Evolutionary conservation across 2,113 vertebrate species (phyloP), one percentile per base, ranked within the genome.

Genomic region (Indicator maculatus): DNA sequence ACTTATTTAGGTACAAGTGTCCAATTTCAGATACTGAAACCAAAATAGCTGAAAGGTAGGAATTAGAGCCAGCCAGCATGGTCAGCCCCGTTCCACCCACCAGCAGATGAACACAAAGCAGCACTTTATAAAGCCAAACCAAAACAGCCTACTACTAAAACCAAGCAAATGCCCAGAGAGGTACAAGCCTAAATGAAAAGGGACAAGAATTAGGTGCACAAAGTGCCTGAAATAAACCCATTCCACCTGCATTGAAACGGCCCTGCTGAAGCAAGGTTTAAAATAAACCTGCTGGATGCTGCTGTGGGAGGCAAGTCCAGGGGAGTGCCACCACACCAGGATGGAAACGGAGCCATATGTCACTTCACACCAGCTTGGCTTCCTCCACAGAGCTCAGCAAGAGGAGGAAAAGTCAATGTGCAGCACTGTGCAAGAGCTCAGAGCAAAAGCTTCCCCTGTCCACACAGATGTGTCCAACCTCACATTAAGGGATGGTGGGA

Each of bases 21-120:
- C 86, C 86, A 71, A 75, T 81, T 94, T 59, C 69, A 81, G 94
- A 94, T 83, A 86, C 18, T 78, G 90, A 94, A 88, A 83, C 83
- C 83, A 66, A 91, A 95, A 95, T 81, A 96, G 92, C 93, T 50
- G 73, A 90, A 89, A 95, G 83, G 94, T 75, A 91, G 12, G 83
- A 96, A 81, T 88, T 86, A 72, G 76, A 96, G 96, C 56, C 95
- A 96, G 93, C 26, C 78, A 1, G 83, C 20, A 65, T 92, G 93
- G 95, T 95, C 95, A 96, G 95, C 80, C 41, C 4, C 3, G 79
- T 74, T 90, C 92, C 76, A 80, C 65, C 93, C 58, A 4, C 85
- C 80, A 83, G 55, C 69, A 88, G 61, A 88, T 4, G 74, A 96
- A 89, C n/a, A 47, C 1, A 5, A 85, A 77, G 72, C 77, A 88